Evolutionary conservation across 2,113 vertebrate genomes (phyloP), one percentile per base, ranked within the genome.

Genomic region (Cacatua alba): DNA sequence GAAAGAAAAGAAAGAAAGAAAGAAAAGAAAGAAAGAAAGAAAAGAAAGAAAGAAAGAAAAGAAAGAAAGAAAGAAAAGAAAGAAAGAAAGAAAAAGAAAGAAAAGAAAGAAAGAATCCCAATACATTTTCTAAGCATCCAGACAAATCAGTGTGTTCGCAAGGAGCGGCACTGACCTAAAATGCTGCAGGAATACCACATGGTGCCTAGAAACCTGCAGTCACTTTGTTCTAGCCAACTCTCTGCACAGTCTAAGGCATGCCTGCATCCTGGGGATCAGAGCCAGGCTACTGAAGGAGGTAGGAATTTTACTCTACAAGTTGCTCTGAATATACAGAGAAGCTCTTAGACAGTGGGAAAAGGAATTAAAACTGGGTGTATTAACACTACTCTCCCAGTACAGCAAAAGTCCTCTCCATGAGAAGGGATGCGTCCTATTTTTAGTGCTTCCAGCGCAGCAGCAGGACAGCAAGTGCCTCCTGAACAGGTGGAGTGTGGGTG

Each of bases 401-500:
- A 81, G 65, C 62, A 31, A 10, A 82, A 82, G 49, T 33, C 39
- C 46, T 91, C 53, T 35, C 25, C 29, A 62, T 44, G 44, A 86
- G 69, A 37, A 70, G 20, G 43, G 39, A 88, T 52, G 71, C 59
- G 86, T 55, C 79, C 92, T 93, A 96, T 92, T 92, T 96, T 93
- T 86, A 96, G 89, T 39, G 35, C 39, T 93, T 80, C 86, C 86
- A 87, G 76, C 63, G 75, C 8, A 4, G 92, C 79, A 85, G 71
- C 81, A 94, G 85, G 94, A 94, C 84, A 95, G 88, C 0, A 0
- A 92, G 78, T 76, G 75, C 51, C 84, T 96, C 69, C 69, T 0
- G 3, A 95, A 41, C 95, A 97, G 93, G 96, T 71, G 95, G 93
- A 89, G 78, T 5, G 96, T 97, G 94, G 95, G 96, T 57, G 93